Percentiles rank a stretch among this genome's conserved stretches.
Evolutionary conservation across 2,888 invertebrate genomes (phyloP).

Genomic region (Polyploca ridens): DNA sequence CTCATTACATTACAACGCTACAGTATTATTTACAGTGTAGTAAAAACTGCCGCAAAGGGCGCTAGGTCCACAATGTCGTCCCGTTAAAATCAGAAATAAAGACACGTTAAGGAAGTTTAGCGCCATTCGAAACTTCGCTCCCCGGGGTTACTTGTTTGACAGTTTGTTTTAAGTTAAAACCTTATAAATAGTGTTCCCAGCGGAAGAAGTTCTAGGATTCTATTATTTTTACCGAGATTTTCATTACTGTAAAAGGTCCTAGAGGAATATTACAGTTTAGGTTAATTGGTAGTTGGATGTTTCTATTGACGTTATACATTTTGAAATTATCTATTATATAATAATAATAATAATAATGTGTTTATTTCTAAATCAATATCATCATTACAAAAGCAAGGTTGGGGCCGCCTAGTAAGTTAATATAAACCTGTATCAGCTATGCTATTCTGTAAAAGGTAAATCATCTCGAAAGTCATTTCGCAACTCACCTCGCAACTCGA

Average conservation of each 20-base stretch:
- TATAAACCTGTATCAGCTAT: too few relatives aligned
- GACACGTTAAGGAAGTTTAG: slow-evolving; percentile 64
- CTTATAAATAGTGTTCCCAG: slow-evolving; percentile 72
- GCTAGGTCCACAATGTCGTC: slow-evolving; percentile 38
- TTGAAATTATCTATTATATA: too few relatives aligned
- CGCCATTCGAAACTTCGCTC: slow-evolving; percentile 61
- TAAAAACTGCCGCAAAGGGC: slow-evolving; percentile 23
- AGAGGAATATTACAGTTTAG: slow-evolving; percentile 2
- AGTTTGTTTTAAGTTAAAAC: slow-evolving; percentile 73
- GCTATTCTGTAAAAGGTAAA: too few relatives aligned
- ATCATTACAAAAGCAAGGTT: too few relatives aligned
- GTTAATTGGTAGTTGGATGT: slow-evolving; percentile 1
- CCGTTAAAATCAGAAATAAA: slow-evolving; percentile 69
- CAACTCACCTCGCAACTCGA: too few relatives aligned
- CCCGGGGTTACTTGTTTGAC: slow-evolving; percentile 67
- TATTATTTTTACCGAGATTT: slow-evolving; percentile 53
- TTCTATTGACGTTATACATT: background rate
- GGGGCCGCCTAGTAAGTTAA: too few relatives aligned
- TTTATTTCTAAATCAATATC: too few relatives aligned
- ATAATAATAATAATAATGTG: too few relatives aligned
- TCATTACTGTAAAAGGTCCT: slow-evolving; percentile 46
- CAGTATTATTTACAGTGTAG: slow-evolving; percentile 7
- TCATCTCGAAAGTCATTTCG: too few relatives aligned
- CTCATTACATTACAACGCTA: background rate
- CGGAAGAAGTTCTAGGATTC: slow-evolving; percentile 61